Percentiles rank a stretch among this genome's conserved stretches.
Evolutionary conservation across 2,888 invertebrate species (phyloP).

Genomic region (Entomobrya multifasciata): DNA sequence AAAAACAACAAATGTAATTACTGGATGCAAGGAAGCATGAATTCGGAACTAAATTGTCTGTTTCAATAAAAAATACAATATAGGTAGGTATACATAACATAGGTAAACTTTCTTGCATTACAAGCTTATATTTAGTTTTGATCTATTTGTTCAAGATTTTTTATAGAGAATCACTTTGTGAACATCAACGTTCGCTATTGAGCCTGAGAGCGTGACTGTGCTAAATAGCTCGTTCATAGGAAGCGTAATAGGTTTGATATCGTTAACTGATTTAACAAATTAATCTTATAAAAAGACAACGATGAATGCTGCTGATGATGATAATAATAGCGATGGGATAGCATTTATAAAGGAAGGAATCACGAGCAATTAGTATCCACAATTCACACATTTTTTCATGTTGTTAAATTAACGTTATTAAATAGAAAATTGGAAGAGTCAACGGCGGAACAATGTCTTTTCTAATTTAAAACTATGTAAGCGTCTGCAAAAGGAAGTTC

Average conservation of each 20-base stretch:
- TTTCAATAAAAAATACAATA: not conserved
- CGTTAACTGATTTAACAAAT: slow-evolving; percentile 39
- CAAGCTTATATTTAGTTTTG: not conserved
- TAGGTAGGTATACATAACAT: not conserved
- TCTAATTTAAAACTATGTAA: slow-evolving; percentile 3
- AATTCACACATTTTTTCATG: slow-evolving; percentile 3
- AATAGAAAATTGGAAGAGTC: not conserved
- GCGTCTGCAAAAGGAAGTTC: not conserved
- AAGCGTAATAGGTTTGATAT: slow-evolving; percentile 17
- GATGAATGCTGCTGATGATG: not conserved
- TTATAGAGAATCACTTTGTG: not conserved
- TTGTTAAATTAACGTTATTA: not conserved
- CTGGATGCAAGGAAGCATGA: slow-evolving; percentile 54
- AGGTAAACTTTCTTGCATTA: not conserved
- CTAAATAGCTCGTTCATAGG: slow-evolving; percentile 39
- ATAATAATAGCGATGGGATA: not conserved
- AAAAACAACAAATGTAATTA: slow-evolving; percentile 42
- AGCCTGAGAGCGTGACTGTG: slow-evolving; percentile 49
- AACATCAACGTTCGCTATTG: not conserved
- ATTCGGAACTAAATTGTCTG: slow-evolving; percentile 60
- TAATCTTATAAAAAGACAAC: not conserved
- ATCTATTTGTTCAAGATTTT: not conserved
- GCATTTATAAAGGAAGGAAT: not conserved
- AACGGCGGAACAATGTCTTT: slow-evolving; percentile 5
- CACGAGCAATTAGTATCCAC: not conserved